Conservation (phyloP, 2,888 invertebrate species). For the Myopa testacea region DNA sequence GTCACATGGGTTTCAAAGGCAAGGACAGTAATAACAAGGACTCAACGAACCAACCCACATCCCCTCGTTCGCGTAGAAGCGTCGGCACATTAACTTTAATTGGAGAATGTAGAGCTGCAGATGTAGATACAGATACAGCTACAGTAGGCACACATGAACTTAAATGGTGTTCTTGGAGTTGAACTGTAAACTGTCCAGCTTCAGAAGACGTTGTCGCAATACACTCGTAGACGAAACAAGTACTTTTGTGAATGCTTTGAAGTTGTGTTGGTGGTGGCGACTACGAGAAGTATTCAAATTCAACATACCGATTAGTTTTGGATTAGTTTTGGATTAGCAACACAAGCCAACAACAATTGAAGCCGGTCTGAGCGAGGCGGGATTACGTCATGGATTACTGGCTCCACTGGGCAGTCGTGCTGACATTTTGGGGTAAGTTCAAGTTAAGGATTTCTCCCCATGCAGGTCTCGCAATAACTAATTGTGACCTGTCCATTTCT, state of each 20-base stretch:
- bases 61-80: background rate
- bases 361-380: background rate
- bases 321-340: background rate
- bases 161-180: conserved; percentile 19
- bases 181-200: background rate
- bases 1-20: background rate
- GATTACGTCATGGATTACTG: conserved; percentile 28
- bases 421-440: conserved; percentile 30
- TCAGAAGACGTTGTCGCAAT: background rate
- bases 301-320: background rate
- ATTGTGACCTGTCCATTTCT: no score
- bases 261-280: background rate
- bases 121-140: background rate
- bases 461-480: no score
- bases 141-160: conserved; percentile 22
- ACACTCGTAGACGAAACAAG: conserved; percentile 6
- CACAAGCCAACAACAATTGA: conserved; percentile 7
- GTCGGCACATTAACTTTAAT: conserved; percentile 10
- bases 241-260: background rate
- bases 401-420: conserved; percentile 4
- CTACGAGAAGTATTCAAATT: background rate
- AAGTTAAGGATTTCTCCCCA: background rate
- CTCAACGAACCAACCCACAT: background rate
- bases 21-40: background rate
- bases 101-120: conserved; percentile 6